phyloP scores from a whole-genome alignment of 2,888 invertebrate genomes.

The Drosophila testacea region DNA sequence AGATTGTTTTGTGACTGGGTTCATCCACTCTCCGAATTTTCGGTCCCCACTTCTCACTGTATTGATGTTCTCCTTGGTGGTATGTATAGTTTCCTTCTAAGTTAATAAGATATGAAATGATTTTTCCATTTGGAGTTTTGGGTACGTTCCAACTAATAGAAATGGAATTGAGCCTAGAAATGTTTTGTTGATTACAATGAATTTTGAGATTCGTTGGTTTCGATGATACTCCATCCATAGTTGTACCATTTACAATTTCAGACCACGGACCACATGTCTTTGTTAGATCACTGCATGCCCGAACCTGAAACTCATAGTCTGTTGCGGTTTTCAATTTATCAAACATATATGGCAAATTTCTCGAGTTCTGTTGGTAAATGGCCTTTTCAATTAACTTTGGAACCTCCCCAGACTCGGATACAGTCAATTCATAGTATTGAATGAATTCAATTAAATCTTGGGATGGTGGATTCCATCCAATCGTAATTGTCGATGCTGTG shows the following conservation, averaged over 20 bases:
- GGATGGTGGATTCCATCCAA: constrained; percentile 91
- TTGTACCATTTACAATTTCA: constrained; percentile 91
- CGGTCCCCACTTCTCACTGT: constrained; percentile 87
- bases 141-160: constrained; percentile 91
- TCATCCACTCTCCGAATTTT: constrained; percentile 87
- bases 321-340: constrained; percentile 91
- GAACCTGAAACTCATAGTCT: constrained; percentile 91
- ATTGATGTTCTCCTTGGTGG: constrained; percentile 86
- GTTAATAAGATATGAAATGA: constrained; percentile 90
- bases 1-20: constrained; percentile 85
- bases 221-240: constrained; percentile 92
- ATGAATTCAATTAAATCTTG: constrained; percentile 89
- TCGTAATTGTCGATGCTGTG: constrained; percentile 90
- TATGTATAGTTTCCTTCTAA: constrained; percentile 87
- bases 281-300: constrained; percentile 93
- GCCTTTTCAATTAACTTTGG: constrained; percentile 87
- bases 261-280: constrained; percentile 92
- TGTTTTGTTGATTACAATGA: constrained; percentile 88
- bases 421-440: constrained; percentile 91
- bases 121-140: constrained; percentile 90
- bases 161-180: constrained; percentile 86
- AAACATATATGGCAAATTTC: constrained; percentile 92
- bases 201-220: constrained; percentile 89
- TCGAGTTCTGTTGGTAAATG: constrained; percentile 88
- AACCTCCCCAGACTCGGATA: constrained; percentile 87